phyloP scores from a whole-genome alignment of 2,888 invertebrate species.

The Torymus aiolomorphi region DNA sequence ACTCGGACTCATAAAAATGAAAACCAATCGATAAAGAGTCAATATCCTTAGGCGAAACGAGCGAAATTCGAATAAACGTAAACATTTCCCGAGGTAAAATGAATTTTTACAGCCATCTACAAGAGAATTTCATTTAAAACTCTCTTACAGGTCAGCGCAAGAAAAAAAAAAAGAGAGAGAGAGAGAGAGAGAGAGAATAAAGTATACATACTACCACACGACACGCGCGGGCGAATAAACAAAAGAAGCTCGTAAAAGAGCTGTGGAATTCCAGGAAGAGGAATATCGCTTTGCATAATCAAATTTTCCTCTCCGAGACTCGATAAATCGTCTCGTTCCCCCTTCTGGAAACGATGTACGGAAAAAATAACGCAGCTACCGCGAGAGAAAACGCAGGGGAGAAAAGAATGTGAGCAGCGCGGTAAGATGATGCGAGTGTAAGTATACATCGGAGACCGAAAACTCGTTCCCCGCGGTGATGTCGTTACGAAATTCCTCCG shows the following conservation, averaged over 20 bases:
- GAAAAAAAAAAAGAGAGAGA: too few relatives aligned
- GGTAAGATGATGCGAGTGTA: too few relatives aligned
- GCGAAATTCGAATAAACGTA: constrained; percentile 5
- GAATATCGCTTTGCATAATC: neutral
- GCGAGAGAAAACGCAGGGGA: constrained; percentile 29
- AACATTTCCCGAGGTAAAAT: constrained; percentile 8
- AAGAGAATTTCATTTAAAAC: constrained; percentile 1
- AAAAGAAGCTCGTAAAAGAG: constrained; percentile 22
- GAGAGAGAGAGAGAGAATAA: too few relatives aligned
- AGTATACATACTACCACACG: too few relatives aligned
- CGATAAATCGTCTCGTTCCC: neutral
- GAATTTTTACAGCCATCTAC: constrained; percentile 12
- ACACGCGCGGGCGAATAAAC: constrained; percentile 1
- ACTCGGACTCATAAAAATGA: neutral
- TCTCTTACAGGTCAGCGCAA: too few relatives aligned
- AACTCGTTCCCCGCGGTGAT: constrained; percentile 36
- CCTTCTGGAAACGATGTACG: too few relatives aligned
- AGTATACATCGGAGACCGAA: neutral
- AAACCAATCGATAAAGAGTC: neutral
- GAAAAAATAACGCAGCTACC: neutral
- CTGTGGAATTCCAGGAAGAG: neutral
- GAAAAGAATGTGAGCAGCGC: constrained; percentile 1
- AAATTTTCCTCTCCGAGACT: neutral
- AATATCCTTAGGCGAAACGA: neutral
- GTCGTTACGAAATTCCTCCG: constrained; percentile 51